Conservation (phyloP, 2,888 invertebrate genomes). For the Conchocele bisecta region DNA sequence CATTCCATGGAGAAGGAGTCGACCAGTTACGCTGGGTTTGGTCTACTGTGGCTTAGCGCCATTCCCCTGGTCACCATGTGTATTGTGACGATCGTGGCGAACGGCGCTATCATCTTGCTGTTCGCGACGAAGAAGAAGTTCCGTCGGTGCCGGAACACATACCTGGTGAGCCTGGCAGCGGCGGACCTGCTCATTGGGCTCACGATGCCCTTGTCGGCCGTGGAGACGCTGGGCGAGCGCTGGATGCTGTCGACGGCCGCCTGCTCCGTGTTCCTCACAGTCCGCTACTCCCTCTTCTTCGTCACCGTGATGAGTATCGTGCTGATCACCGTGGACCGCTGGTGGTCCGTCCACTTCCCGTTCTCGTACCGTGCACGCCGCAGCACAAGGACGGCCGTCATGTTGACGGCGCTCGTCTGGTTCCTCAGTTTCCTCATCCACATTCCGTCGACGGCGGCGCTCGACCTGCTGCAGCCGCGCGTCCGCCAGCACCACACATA, state of each 20-base stretch:
- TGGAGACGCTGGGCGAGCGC: constrained; percentile 63
- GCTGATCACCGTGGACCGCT: constrained; percentile 73
- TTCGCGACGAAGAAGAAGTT: constrained; percentile 64
- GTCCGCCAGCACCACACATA: constrained; percentile 24
- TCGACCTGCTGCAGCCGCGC: constrained; percentile 55
- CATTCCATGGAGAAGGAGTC: too few relatives aligned
- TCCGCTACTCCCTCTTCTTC: constrained; percentile 67
- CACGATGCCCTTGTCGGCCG: constrained; percentile 67
- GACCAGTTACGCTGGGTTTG: constrained; percentile 27
- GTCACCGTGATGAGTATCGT: constrained; percentile 74
- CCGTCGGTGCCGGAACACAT: constrained; percentile 72
- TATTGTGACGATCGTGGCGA: constrained; percentile 66
- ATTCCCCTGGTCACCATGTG: constrained; percentile 67
- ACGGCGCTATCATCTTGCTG: constrained; percentile 71
- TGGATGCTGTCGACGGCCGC: constrained; percentile 53
- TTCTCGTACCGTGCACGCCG: constrained; percentile 72
- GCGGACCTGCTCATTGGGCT: constrained; percentile 73
- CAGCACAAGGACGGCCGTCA: constrained; percentile 64
- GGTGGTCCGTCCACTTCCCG: constrained; percentile 77
- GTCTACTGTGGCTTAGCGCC: constrained; percentile 43
- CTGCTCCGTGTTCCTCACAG: constrained; percentile 64
- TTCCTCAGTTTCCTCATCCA: constrained; percentile 66
- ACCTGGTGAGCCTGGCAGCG: constrained; percentile 72
- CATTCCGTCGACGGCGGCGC: constrained; percentile 65
- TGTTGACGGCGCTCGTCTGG: constrained; percentile 65